Evolutionary conservation across 2,797 vertebrate species (phyloP).

Genomic region (Neosilurus hyrtlii): DNA sequence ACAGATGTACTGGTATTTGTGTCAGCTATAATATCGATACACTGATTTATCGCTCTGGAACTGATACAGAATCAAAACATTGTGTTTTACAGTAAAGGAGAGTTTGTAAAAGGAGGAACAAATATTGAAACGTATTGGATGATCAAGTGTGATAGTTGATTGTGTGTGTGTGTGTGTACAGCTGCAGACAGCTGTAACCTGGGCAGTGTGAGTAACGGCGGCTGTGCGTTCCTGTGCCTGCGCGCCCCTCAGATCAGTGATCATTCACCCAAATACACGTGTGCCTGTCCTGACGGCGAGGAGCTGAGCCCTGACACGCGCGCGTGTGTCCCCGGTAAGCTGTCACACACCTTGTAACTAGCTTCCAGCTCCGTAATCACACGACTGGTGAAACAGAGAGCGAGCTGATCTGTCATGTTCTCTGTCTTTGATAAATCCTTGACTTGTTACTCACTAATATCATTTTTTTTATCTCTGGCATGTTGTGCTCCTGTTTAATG

Average conservation of each 20-base stretch:
- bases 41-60: too few relatives aligned
- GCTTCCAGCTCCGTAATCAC: neutral
- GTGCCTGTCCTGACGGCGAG: conserved; percentile 90
- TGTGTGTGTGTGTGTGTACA: conserved; percentile 55
- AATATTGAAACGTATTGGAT: neutral
- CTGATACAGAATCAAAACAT: too few relatives aligned
- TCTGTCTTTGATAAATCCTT: too few relatives aligned
- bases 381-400: neutral
- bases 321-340: conserved; percentile 85
- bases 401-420: neutral
- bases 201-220: conserved; percentile 85
- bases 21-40: too few relatives aligned
- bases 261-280: conserved; percentile 93
- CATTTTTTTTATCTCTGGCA: neutral
- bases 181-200: conserved; percentile 90
- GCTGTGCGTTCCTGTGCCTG: conserved; percentile 94
- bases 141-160: neutral
- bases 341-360: neutral
- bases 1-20: too few relatives aligned
- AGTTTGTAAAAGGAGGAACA: neutral
- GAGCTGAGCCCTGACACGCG: conserved; percentile 91
- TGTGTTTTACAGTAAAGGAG: too few relatives aligned
- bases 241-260: conserved; percentile 91
- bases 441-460: neutral
- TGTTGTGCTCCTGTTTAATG: neutral